Evolutionary conservation across 2,113 vertebrate species (phyloP).

Genomic region (Oncorhynchus kisutch): DNA sequence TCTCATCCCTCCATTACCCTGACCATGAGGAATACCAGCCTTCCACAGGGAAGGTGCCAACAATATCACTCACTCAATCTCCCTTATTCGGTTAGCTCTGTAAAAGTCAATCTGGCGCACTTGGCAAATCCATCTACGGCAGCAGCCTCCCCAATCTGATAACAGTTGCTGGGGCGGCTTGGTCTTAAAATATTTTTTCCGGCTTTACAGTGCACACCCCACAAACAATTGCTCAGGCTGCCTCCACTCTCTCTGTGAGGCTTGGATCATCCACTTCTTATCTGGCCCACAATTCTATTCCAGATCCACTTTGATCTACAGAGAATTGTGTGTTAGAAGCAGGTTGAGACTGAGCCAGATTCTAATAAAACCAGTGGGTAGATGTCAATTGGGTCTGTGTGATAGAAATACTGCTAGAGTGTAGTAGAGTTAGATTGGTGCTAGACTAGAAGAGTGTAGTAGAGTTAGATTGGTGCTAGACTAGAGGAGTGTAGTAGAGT

Average conservation of each 20-base stretch:
- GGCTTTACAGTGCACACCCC: conserved; percentile 57
- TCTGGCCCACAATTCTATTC: conserved; percentile 35
- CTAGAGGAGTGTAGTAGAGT: too few species aligned
- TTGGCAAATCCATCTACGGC: conserved; percentile 72
- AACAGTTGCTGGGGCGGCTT: conserved; percentile 63
- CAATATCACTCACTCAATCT: conserved; percentile 69
- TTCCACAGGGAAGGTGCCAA: conserved; percentile 61
- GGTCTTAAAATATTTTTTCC: conserved; percentile 61
- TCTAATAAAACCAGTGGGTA: conserved; percentile 32
- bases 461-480: too few species aligned
- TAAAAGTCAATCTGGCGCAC: conserved; percentile 71
- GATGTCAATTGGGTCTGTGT: conserved; percentile 38
- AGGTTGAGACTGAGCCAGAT: conserved; percentile 47
- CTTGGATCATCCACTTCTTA: conserved; percentile 68
- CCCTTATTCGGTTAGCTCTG: conserved; percentile 67
- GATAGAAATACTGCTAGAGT: not conserved
- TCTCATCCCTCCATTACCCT: conserved; percentile 65
- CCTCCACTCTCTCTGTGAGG: conserved; percentile 45
- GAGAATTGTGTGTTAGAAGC: conserved; percentile 55
- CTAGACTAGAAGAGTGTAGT: too few species aligned
- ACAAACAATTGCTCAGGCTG: conserved; percentile 51
- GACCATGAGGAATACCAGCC: conserved; percentile 61
- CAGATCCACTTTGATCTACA: conserved; percentile 62
- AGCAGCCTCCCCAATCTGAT: conserved; percentile 69
- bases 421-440: too few species aligned